Conservation (phyloP, 2,113 vertebrate genomes). For the Syrrhaptes paradoxus region DNA sequence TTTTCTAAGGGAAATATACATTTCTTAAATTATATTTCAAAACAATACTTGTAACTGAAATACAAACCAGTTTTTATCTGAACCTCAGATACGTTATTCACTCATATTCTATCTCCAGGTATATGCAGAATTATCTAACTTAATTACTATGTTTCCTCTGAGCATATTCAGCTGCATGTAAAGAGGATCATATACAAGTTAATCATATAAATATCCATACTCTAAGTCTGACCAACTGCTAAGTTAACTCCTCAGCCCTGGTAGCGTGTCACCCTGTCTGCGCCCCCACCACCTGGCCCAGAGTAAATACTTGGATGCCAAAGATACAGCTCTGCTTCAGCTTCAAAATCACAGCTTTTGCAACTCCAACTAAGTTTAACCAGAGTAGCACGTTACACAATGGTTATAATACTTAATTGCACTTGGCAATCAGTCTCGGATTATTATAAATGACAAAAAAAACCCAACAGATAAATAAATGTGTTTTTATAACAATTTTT, state of each 20-base stretch:
- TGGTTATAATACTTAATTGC: not conserved
- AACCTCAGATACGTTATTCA: not conserved
- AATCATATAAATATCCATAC: not conserved
- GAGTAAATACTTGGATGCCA: not conserved
- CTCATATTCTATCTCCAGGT: not conserved
- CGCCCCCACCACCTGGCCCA: not conserved
- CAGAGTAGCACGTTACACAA: not conserved
- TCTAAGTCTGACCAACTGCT: not conserved
- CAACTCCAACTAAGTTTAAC: not conserved
- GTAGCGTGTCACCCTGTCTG: not conserved
- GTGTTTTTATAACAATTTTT: not conserved
- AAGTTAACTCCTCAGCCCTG: not conserved
- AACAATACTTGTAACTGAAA: not conserved
- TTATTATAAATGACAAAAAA: not conserved
- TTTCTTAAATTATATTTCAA: not conserved
- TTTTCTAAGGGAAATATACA: not conserved
- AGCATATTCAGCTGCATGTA: not conserved
- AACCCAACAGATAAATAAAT: not conserved
- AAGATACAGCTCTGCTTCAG: not conserved
- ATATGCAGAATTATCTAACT: not conserved
- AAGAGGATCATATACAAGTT: not conserved
- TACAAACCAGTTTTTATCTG: not conserved
- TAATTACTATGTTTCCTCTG: not conserved
- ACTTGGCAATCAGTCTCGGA: not conserved
- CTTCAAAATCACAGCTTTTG: not conserved